phyloP scores from a whole-genome alignment of 2,797 vertebrate genomes.

The Halcyon smyrnensis region DNA sequence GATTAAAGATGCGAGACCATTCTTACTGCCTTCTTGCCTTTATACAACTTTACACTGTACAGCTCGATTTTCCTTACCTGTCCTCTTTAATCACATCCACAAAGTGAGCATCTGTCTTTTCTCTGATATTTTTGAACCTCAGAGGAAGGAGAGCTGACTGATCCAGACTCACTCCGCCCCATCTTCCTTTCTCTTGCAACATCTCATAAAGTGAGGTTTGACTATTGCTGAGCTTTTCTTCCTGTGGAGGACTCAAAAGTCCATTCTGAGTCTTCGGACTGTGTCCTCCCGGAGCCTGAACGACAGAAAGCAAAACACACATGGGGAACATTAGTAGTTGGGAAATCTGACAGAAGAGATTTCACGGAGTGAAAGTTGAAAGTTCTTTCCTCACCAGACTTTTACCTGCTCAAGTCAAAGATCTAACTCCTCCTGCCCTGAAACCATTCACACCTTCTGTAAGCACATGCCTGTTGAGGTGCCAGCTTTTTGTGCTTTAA shows the following conservation, averaged over 20 bases:
- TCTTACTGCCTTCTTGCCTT: neutral
- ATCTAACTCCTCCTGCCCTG: neutral
- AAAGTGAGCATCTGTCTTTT: constrained; percentile 95
- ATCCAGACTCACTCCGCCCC: constrained; percentile 87
- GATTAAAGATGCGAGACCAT: neutral
- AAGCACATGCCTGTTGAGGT: neutral
- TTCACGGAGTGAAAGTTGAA: neutral
- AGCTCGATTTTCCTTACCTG: constrained; percentile 81
- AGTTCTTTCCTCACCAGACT: neutral
- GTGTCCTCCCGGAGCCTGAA: constrained; percentile 80
- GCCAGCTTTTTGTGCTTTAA: neutral
- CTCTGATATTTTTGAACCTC: constrained; percentile 91
- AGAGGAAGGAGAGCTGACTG: constrained; percentile 93
- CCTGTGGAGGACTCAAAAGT: constrained; percentile 88
- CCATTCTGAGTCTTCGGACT: constrained; percentile 89
- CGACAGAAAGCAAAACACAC: neutral
- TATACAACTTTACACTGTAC: neutral
- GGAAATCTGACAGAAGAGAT: neutral
- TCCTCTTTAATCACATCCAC: constrained; percentile 98
- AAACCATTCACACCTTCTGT: neutral
- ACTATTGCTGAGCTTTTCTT: constrained; percentile 90
- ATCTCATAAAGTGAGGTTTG: constrained; percentile 94
- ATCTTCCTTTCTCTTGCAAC: constrained; percentile 91
- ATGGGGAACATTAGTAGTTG: neutral
- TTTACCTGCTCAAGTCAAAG: fast-evolving